Conservation (phyloP, 2,888 invertebrate genomes). For the Thalpophila matura region DNA sequence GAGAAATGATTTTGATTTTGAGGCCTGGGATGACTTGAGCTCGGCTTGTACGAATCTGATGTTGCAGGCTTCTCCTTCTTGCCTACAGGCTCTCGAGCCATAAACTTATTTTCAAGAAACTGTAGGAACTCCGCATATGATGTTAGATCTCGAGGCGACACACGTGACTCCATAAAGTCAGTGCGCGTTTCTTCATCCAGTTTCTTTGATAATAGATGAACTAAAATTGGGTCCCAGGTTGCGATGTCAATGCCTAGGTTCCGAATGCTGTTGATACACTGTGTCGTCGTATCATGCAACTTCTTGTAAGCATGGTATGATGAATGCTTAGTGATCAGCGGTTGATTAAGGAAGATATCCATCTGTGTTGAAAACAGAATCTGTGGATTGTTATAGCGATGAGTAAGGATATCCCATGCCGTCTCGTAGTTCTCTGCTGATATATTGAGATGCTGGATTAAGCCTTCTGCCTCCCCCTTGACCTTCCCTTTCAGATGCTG, state of each 20-base stretch:
- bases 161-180: too few relatives aligned
- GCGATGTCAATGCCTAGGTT: conserved; percentile 8
- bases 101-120: too few relatives aligned
- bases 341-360: conserved; percentile 8
- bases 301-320: conserved; percentile 5
- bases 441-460: conserved; percentile 4
- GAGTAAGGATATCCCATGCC: conserved; percentile 7
- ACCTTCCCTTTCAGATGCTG: conserved; percentile 6
- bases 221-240: conserved; percentile 11
- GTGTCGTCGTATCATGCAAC: conserved; percentile 10
- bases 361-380: conserved; percentile 7
- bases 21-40: conserved; percentile 1
- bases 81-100: too few relatives aligned
- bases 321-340: too few relatives aligned
- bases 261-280: conserved; percentile 7
- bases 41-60: neutral
- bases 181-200: too few relatives aligned
- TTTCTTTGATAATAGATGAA: conserved; percentile 5
- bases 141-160: too few relatives aligned
- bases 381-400: conserved; percentile 10
- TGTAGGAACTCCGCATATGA: too few relatives aligned
- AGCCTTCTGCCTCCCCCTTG: conserved; percentile 1
- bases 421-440: conserved; percentile 5
- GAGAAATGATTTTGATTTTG: neutral
- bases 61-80: too few relatives aligned